phyloP scores from a whole-genome alignment of 2,113 vertebrate genomes.

The Centrocercus urophasianus region DNA sequence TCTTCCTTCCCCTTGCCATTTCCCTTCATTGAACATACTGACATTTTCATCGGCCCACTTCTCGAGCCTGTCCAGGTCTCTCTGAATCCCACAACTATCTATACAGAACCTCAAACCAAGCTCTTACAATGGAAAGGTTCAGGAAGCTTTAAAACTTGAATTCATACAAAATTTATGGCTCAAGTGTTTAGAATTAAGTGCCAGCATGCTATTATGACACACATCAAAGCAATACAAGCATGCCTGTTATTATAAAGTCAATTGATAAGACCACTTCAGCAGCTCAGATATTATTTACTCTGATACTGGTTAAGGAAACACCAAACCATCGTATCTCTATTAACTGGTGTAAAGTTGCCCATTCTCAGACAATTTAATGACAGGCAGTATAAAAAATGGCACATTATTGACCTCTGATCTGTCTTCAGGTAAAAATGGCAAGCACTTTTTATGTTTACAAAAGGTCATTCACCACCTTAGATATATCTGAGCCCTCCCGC shows the following conservation, averaged over 20 bases:
- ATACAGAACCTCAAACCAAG: background rate
- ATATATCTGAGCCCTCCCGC: background rate
- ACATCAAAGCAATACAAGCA: background rate
- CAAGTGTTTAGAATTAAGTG: background rate
- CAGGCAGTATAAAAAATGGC: background rate
- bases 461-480: background rate
- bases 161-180: background rate
- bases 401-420: background rate
- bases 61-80: background rate
- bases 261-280: background rate
- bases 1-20: background rate
- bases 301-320: background rate
- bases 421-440: background rate
- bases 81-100: background rate
- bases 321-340: background rate
- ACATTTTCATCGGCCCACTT: background rate
- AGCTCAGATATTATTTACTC: background rate
- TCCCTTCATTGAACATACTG: background rate
- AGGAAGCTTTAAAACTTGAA: background rate
- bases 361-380: background rate
- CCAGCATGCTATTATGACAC: background rate
- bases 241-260: background rate
- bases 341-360: background rate
- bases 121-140: background rate
- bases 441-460: background rate